Evolutionary conservation across 1,140 invertebrate species (phyloP), one percentile per base, ranked within the genome.

Genomic region (Drosophila quadrilineata): DNA sequence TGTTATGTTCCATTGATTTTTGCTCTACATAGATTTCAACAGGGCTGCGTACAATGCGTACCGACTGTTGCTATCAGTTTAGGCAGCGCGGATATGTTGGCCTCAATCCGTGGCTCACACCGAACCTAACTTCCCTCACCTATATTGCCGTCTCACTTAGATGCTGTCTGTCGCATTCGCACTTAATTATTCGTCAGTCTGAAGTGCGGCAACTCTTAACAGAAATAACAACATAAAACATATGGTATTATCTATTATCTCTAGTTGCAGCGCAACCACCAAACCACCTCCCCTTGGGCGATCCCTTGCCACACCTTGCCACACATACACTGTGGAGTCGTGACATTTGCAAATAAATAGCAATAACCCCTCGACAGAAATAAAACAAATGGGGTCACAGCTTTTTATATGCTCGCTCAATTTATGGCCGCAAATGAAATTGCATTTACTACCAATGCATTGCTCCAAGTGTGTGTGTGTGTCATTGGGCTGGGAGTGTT

Each of bases 271-370:
- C 56, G 65, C 36, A 60, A 33, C 67, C 46, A n/a, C n/a, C n/a
- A n/a, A n/a, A n/a, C n/a, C n/a, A n/a, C n/a, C 40, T 43, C 40
- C 26, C 31, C 6, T 5, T 3, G 3, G 2, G n/a, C 33, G 53
- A 31, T 41, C 40, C 22, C 26, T 16, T 3, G 12, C 22, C 26
- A 17, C 17, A 24, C 21, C 28, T 29, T 10, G 2, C 19, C 17
- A n/a, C 24, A 21, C 19, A 22, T 8, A 8, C 28, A 16, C 3
- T 40, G 36, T 40, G 16, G 33, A 22, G 41, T 82, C 76, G 75
- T 80, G 76, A 76, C 75, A 80, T 82, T 80, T 72, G 76, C 76
- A 77, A 82, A 84, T 84, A 80, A 80, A 80, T 84, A 70, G 69
- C 60, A 58, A 59, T 58, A 46, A 45, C 29, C 45, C n/a, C 33